These are phyloP conservation scores for Silurus glanis DNA, from an alignment of 2,113 vertebrate genomes.

Conservation along the genomic window DNA sequence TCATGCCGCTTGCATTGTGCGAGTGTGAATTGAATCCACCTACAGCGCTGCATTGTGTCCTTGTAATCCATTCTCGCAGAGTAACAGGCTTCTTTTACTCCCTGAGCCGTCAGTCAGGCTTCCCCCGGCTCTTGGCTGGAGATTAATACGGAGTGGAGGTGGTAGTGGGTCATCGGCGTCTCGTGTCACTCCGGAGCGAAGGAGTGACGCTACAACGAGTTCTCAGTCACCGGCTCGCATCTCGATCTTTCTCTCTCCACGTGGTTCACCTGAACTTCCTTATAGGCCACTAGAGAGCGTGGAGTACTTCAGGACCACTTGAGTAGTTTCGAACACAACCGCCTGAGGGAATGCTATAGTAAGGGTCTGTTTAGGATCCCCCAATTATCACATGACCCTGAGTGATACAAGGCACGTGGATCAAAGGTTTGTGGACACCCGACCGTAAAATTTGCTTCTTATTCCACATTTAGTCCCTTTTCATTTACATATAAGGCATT, in stretches of 20 bases:
- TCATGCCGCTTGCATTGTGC: slow-evolving; percentile 1
- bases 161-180: slow-evolving; percentile 22
- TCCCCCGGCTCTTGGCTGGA: slow-evolving; percentile 25
- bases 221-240: slow-evolving; percentile 29
- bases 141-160: slow-evolving; percentile 43
- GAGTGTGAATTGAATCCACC: not conserved
- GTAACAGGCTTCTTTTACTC: slow-evolving; percentile 20
- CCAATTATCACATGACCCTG: too few species aligned
- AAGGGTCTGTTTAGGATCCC: too few species aligned
- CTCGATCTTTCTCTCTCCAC: slow-evolving; percentile 28
- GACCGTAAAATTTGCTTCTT: too few species aligned
- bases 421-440: too few species aligned
- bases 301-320: slow-evolving; percentile 28
- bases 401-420: too few species aligned
- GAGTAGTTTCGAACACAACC: not conserved
- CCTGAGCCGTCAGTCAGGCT: not conserved
- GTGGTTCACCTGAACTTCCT: slow-evolving; percentile 25
- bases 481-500: too few species aligned
- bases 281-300: slow-evolving; percentile 41
- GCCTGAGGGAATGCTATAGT: too few species aligned
- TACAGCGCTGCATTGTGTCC: slow-evolving; percentile 3
- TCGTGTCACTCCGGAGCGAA: slow-evolving; percentile 23
- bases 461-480: too few species aligned
- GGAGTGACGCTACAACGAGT: not conserved
- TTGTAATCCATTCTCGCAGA: slow-evolving; percentile 14